A percentile compares a stretch with the other conserved stretches of the same genome.
Evolutionary conservation across 2,888 invertebrate genomes (phyloP).

Genomic region (Slavum lentiscoides): DNA sequence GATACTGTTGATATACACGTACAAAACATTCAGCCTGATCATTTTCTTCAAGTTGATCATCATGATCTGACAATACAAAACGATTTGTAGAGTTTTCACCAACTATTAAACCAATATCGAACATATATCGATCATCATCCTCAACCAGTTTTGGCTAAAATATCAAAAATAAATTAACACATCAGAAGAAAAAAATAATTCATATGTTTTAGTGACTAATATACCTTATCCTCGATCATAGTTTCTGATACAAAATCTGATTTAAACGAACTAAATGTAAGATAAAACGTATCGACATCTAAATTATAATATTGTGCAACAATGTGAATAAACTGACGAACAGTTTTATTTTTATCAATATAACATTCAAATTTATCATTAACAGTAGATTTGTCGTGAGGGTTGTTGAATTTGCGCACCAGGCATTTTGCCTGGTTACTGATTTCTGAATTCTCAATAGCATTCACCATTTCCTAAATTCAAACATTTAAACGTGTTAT

Average conservation of each 20-base stretch:
- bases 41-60: slow-evolving; percentile 22
- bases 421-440: slow-evolving; percentile 33
- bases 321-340: slow-evolving; percentile 32
- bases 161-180: neutral
- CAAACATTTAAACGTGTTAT: neutral
- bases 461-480: slow-evolving; percentile 42
- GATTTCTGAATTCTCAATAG: slow-evolving; percentile 18
- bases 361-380: slow-evolving; percentile 33
- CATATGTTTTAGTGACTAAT: neutral
- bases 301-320: slow-evolving; percentile 42
- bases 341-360: slow-evolving; percentile 27
- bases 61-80: slow-evolving; percentile 40
- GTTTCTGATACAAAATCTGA: slow-evolving; percentile 10
- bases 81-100: slow-evolving; percentile 36
- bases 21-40: slow-evolving; percentile 36
- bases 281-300: slow-evolving; percentile 34
- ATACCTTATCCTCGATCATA: slow-evolving; percentile 17
- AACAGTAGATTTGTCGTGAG: slow-evolving; percentile 15
- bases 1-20: slow-evolving; percentile 16
- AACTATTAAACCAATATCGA: slow-evolving; percentile 33
- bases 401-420: slow-evolving; percentile 36
- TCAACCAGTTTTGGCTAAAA: slow-evolving; percentile 38
- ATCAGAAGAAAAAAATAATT: neutral
- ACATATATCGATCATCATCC: slow-evolving; percentile 26
- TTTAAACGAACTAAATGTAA: slow-evolving; percentile 49